These are phyloP conservation scores for Heloderma charlesbogerti DNA, from an alignment of 2,113 vertebrate genomes.

Conservation along the genomic window DNA sequence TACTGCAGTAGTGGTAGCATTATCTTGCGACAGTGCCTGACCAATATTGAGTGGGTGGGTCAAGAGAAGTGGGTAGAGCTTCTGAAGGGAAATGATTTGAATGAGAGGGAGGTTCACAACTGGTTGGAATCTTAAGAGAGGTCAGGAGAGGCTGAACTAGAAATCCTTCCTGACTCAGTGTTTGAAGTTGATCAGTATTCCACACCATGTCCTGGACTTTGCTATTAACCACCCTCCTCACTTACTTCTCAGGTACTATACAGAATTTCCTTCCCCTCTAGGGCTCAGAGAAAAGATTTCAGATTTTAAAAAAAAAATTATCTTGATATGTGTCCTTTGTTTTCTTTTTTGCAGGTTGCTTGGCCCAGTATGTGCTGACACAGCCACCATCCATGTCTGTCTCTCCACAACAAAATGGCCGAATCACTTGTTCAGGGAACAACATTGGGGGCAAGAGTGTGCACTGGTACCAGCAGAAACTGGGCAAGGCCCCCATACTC, in stretches of 20 bases:
- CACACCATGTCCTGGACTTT: slow-evolving; percentile 21
- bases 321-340: not conserved
- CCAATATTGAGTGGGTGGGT: not conserved
- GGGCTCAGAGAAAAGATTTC: not conserved
- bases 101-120: not conserved
- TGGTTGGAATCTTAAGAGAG: not conserved
- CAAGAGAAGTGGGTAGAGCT: too few relatives aligned
- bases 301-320: accelerated
- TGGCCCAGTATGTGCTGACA: not conserved
- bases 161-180: not conserved
- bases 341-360: not conserved
- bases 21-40: too few relatives aligned
- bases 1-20: too few relatives aligned
- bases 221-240: not conserved
- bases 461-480: slow-evolving; percentile 37
- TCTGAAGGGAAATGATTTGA: not conserved
- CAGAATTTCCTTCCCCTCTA: accelerated
- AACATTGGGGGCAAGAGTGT: accelerated
- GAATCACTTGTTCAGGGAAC: accelerated
- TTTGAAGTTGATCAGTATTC: not conserved
- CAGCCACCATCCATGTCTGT: accelerated
- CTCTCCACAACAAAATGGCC: accelerated
- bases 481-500: accelerated
- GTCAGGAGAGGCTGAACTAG: too few relatives aligned
- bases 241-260: not conserved